Evolutionary conservation across 2,888 invertebrate genomes (phyloP).

Genomic region (Piscicola geometra): DNA sequence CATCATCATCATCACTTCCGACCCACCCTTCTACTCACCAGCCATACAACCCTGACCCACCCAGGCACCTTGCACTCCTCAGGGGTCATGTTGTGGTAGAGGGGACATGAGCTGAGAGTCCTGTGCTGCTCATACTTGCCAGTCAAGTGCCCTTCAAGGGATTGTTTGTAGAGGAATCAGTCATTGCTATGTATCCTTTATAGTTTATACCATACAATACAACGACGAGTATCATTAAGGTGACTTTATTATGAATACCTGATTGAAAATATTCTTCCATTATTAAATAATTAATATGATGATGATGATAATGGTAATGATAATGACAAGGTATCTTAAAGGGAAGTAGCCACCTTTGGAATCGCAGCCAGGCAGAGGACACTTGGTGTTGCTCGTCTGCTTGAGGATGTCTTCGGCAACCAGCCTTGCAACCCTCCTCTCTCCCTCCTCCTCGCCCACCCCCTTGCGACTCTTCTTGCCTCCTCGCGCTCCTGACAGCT

Average conservation of each 20-base stretch:
- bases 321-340: no score
- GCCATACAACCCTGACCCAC: no score
- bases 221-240: no score
- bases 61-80: conserved; percentile 65
- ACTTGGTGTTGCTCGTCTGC: conserved; percentile 52
- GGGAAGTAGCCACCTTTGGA: conserved; percentile 62
- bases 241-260: no score
- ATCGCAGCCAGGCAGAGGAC: conserved; percentile 79
- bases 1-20: no score
- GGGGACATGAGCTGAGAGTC: conserved; percentile 82
- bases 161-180: no score
- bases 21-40: no score
- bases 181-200: no score
- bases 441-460: conserved; percentile 28
- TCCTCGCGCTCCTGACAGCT: conserved; percentile 5
- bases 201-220: no score
- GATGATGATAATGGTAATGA: no score
- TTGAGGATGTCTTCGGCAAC: conserved; percentile 44
- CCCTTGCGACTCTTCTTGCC: conserved; percentile 19
- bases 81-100: conserved; percentile 78
- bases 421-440: conserved; percentile 43
- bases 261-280: no score
- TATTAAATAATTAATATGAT: no score
- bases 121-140: conserved; percentile 77
- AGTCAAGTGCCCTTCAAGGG: conserved; percentile 56